Evolutionary conservation across 92 coral and sea anemone genomes (phyloP), one percentile per base, ranked within the genome.

Genomic region (Palythoa heliodiscus): DNA sequence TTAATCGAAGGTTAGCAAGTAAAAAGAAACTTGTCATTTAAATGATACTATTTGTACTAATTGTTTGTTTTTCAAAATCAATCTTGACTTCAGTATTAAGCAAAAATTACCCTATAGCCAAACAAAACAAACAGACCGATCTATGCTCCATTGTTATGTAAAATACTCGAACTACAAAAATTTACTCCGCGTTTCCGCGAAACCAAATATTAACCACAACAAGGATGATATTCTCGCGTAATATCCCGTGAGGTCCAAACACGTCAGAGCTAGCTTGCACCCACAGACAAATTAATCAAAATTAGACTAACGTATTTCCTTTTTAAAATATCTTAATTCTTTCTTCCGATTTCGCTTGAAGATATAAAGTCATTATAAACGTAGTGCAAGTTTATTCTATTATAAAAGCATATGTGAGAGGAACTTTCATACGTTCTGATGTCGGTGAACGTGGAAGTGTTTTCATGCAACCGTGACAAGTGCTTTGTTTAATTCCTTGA

Each of bases 381-480:
- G 5, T 5, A 19, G 25, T 23, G 24, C 4, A 63, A 4, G 61
- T 3, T 19, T 63, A 3, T 63, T 19, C 9, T 17, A 6, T 17
- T 4, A 63, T 5, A 8, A 17, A 22, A 60, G 20, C 5, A 6
- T 58, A 10, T 5, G 25, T 19, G 35, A 23, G 0, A 19, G 2
- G 11, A 10, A 19, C 5, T 22, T 63, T 63, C 23, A n/a, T 19
- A 63, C 50, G 50, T 43, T 43, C 9, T 43, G 5, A 29, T 43
- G 50, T 43, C 50, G 50, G 50, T 43, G 25, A n/a, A 12, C 0
- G 61, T 12, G 61, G 22, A 23, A 8, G 2, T 19, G 19, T 63
- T n/a, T 10, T 63, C 39, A 17, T 17, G 50, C 25, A 40, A 72
- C 76, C 76, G 15, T 72, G 76, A 43, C 29, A 72, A 72, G 76